Conservation (phyloP, 1,140 invertebrate species). For the Rhyacophila brunnea region DNA sequence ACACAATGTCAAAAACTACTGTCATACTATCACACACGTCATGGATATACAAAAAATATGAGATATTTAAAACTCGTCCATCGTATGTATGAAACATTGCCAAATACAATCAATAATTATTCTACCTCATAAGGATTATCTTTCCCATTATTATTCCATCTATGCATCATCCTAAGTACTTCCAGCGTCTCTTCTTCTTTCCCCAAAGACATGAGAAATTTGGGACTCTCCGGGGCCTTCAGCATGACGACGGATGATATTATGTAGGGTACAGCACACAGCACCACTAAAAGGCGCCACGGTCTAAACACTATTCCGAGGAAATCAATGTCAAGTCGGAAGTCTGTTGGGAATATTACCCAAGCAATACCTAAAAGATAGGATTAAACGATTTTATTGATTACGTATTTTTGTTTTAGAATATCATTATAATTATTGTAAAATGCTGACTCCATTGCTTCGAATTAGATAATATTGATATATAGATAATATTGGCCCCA, state of each 20-base stretch:
- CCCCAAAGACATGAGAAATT: slow-evolving; percentile 61
- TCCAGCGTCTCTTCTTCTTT: slow-evolving; percentile 54
- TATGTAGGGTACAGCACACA: slow-evolving; percentile 64
- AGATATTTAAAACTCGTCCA: not conserved
- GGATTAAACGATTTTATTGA: no score
- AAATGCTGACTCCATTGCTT: no score
- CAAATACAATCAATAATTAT: no score
- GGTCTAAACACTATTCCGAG: slow-evolving; percentile 54
- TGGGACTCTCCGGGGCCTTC: slow-evolving; percentile 70
- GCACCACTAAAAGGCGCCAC: slow-evolving; percentile 67
- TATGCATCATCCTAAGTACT: slow-evolving; percentile 57
- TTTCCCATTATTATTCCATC: slow-evolving; percentile 49
- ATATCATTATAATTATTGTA: no score
- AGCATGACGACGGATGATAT: slow-evolving; percentile 57
- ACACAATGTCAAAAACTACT: no score
- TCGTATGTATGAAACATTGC: no score
- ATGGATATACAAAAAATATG: not conserved
- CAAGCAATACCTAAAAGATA: slow-evolving; percentile 62
- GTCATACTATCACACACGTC: not conserved
- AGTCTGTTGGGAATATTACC: slow-evolving; percentile 62
- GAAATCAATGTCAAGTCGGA: slow-evolving; percentile 41
- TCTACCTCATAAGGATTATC: slow-evolving; percentile 10
- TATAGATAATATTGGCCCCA: no score
- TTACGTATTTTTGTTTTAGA: no score
- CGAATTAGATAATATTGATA: no score